phyloP scores from a whole-genome alignment of 2,797 vertebrate species.

The Tarsius wallacei region DNA sequence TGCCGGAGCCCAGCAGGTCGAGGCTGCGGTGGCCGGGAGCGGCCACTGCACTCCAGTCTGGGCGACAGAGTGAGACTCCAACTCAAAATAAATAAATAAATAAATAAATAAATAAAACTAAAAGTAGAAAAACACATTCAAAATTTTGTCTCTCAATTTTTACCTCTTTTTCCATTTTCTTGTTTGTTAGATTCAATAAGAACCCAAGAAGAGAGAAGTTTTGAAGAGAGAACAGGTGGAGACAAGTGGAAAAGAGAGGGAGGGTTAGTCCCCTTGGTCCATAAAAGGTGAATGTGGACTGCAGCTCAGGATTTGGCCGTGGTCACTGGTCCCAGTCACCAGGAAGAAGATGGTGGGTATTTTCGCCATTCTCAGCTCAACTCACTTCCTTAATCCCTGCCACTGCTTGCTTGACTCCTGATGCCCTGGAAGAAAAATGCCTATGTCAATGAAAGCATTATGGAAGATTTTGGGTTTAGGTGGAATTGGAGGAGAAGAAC shows the following conservation, averaged over 20 bases:
- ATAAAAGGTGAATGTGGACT: neutral
- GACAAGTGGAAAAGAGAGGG: neutral
- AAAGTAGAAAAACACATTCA: slow-evolving; percentile 27
- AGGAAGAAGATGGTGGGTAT: neutral
- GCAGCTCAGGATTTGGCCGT: neutral
- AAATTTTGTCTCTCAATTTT: neutral
- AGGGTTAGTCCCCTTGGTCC: neutral
- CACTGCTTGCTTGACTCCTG: neutral
- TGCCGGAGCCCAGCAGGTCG: too few species aligned
- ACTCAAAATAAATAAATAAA: too few species aligned
- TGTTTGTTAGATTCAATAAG: neutral
- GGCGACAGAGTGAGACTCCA: too few species aligned
- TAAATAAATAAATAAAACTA: neutral
- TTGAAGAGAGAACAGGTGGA: neutral
- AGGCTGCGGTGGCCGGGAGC: too few species aligned
- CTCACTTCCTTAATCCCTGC: neutral
- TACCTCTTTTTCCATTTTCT: neutral
- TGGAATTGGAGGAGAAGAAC: neutral
- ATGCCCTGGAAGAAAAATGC: neutral
- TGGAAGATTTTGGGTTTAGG: neutral
- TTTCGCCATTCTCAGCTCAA: neutral
- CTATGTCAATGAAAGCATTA: neutral
- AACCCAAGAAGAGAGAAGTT: neutral
- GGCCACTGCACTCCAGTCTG: too few species aligned
- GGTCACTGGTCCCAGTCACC: rapidly evolving